These are phyloP conservation scores for Aporophyla nigra DNA, from an alignment of 2,888 invertebrate genomes.

Conservation along the genomic window DNA sequence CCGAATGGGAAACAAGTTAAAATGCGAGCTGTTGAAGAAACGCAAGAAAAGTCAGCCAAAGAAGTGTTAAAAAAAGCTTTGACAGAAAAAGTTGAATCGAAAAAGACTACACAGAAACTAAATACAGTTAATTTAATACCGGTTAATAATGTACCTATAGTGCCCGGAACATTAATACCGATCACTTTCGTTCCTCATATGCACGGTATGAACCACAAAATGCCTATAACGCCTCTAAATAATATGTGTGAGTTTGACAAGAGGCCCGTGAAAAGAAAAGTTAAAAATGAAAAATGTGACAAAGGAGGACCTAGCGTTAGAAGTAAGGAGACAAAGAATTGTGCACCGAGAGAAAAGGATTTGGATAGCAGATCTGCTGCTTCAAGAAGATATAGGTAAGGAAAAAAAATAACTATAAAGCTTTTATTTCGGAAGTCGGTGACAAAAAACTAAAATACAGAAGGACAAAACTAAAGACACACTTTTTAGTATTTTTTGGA, in stretches of 20 bases:
- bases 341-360: conserved; percentile 61
- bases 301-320: conserved; percentile 13
- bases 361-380: conserved; percentile 81
- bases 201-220: conserved; percentile 63
- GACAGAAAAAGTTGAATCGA: conserved; percentile 76
- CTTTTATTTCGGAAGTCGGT: too few species aligned
- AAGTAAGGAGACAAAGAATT: conserved; percentile 25
- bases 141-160: conserved; percentile 65
- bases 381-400: conserved; percentile 80
- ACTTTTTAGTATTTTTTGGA: too few species aligned
- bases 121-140: conserved; percentile 58
- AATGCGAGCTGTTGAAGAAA: conserved; percentile 80
- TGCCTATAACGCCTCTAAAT: conserved; percentile 77
- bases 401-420: too few species aligned
- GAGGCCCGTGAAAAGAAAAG: conserved; percentile 73
- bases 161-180: conserved; percentile 49
- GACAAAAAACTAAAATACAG: too few species aligned
- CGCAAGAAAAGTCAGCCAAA: conserved; percentile 68
- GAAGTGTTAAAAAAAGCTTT: conserved; percentile 80
- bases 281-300: conserved; percentile 43
- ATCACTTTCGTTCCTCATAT: conserved; percentile 41
- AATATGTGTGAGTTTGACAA: conserved; percentile 61
- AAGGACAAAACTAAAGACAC: too few species aligned
- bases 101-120: conserved; percentile 56
- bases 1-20: conserved; percentile 83